Evolutionary conservation across 2,888 invertebrate genomes (phyloP).

Genomic region (Aporophyla nigra): DNA sequence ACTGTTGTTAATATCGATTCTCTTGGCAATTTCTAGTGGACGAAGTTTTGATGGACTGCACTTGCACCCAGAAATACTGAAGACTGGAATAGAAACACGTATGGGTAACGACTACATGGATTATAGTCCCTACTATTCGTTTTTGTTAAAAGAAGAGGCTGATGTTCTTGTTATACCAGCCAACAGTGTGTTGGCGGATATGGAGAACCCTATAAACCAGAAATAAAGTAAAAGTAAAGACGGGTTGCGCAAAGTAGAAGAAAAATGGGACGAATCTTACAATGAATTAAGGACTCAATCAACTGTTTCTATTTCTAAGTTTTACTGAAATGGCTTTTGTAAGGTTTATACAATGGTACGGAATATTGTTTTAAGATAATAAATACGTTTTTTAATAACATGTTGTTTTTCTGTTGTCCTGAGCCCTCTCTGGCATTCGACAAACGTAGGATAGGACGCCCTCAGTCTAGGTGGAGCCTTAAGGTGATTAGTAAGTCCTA

Average conservation of each 20-base stretch:
- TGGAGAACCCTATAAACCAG: background rate
- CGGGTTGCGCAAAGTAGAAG: background rate
- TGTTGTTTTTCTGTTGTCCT: slow-evolving; percentile 12
- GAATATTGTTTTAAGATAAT: slow-evolving; percentile 14
- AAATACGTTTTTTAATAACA: slow-evolving; percentile 21
- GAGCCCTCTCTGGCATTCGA: background rate
- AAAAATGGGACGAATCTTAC: background rate
- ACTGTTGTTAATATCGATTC: slow-evolving; percentile 69
- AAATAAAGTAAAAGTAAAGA: background rate
- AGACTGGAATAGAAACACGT: slow-evolving; percentile 72
- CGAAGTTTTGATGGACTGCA: slow-evolving; percentile 73
- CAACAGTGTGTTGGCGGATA: slow-evolving; percentile 24
- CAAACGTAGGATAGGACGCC: background rate
- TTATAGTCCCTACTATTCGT: slow-evolving; percentile 75
- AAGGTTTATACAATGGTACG: background rate
- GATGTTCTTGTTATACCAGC: slow-evolving; percentile 50
- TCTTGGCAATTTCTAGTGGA: slow-evolving; percentile 68
- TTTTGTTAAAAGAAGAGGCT: slow-evolving; percentile 53
- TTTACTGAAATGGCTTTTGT: background rate
- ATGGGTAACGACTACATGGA: slow-evolving; percentile 82
- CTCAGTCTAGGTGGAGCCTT: background rate
- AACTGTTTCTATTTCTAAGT: slow-evolving; percentile 4
- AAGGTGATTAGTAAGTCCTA: background rate
- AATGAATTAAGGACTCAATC: background rate
- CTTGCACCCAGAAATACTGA: slow-evolving; percentile 80